Percentiles rank a stretch among this genome's conserved stretches.
phyloP scores from a whole-genome alignment of 2,888 invertebrate genomes.

The Halictus quadricinctus region DNA sequence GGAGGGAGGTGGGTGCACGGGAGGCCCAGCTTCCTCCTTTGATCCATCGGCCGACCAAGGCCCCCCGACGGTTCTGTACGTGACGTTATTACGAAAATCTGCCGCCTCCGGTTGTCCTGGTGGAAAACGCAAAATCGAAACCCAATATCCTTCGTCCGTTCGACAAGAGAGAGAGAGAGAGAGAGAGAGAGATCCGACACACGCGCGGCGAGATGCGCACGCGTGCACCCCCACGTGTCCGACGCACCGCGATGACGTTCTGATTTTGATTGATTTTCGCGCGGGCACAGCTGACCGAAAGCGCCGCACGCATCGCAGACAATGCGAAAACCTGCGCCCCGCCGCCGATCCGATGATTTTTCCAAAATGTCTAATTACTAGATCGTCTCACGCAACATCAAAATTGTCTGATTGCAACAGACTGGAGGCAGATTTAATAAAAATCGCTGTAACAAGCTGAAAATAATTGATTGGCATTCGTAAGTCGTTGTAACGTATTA shows the following conservation, averaged over 20 bases:
- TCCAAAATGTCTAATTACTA: not conserved
- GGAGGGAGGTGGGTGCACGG: slow-evolving; percentile 58
- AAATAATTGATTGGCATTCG: too few relatives aligned
- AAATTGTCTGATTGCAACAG: too few relatives aligned
- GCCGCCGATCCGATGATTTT: not conserved
- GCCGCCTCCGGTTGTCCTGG: slow-evolving; percentile 22
- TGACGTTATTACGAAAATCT: slow-evolving; percentile 76
- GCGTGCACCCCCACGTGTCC: slow-evolving; percentile 42
- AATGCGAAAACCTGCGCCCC: slow-evolving; percentile 23
- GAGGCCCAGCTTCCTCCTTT: slow-evolving; percentile 72
- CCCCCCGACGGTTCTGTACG: slow-evolving; percentile 69
- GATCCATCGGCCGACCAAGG: slow-evolving; percentile 71
- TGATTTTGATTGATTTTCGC: slow-evolving; percentile 57
- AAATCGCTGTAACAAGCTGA: too few relatives aligned
- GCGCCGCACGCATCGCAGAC: slow-evolving; percentile 23
- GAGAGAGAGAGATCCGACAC: not conserved
- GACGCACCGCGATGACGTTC: slow-evolving; percentile 48
- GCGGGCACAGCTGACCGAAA: slow-evolving; percentile 49
- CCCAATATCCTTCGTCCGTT: slow-evolving; percentile 1
- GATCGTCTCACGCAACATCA: too few relatives aligned
- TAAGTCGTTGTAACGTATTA: too few relatives aligned
- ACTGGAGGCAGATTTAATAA: too few relatives aligned
- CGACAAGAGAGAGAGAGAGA: not conserved
- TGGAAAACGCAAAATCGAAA: slow-evolving; percentile 63
- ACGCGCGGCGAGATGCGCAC: not conserved